phyloP scores from a whole-genome alignment of 2,888 invertebrate species.

The Catocala sponsa region DNA sequence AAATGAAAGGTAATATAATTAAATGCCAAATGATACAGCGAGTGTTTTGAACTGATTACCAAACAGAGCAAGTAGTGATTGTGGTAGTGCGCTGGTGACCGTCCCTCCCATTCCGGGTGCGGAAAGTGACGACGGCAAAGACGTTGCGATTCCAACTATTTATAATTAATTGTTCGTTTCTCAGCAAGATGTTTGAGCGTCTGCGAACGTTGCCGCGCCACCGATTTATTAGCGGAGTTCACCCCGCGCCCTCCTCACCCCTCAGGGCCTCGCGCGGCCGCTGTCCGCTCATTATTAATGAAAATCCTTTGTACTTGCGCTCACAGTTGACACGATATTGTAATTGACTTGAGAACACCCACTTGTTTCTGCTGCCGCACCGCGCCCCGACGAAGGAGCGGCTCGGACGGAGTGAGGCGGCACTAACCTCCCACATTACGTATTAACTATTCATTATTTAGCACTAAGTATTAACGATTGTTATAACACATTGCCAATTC shows the following conservation, averaged over 20 bases:
- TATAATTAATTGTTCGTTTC: conserved; percentile 13
- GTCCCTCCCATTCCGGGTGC: too few relatives aligned
- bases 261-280: not conserved
- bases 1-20: too few relatives aligned
- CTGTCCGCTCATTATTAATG: conserved; percentile 24
- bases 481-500: too few relatives aligned
- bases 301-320: conserved; percentile 21
- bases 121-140: not conserved
- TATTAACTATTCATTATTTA: too few relatives aligned
- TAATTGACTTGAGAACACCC: conserved; percentile 17
- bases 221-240: conserved; percentile 14
- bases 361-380: not conserved
- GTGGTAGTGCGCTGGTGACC: not conserved
- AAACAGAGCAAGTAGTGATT: too few relatives aligned
- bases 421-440: too few relatives aligned
- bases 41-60: too few relatives aligned
- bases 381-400: too few relatives aligned
- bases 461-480: too few relatives aligned
- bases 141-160: conserved; percentile 10
- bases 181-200: conserved; percentile 6
- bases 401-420: too few relatives aligned
- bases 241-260: not conserved
- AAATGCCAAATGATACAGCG: too few relatives aligned
- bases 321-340: conserved; percentile 17
- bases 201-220: conserved; percentile 10